Evolutionary conservation across 2,888 invertebrate species (phyloP).

Genomic region (Tethea ocularis): DNA sequence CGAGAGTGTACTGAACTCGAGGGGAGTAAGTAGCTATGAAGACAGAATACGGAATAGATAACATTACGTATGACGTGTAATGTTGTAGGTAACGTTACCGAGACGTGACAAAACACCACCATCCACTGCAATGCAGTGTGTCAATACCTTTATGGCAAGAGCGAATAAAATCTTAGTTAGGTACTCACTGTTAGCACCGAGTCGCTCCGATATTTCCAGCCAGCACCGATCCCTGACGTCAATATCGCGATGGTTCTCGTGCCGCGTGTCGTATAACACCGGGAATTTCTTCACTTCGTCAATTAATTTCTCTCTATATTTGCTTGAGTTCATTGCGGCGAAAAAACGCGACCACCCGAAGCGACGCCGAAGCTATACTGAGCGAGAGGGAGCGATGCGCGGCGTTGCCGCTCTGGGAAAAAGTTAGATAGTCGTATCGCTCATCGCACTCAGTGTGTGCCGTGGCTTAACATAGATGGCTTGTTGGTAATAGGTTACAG

Average conservation of each 20-base stretch:
- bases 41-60: too few relatives aligned
- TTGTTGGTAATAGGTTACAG: neutral
- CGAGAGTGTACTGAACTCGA: too few relatives aligned
- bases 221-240: slow-evolving; percentile 75
- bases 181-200: slow-evolving; percentile 69
- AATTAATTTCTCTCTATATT: slow-evolving; percentile 67
- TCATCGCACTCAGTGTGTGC: slow-evolving; percentile 60
- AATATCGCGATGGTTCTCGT: slow-evolving; percentile 73
- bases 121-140: neutral
- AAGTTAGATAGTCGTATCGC: slow-evolving; percentile 43
- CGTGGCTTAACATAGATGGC: slow-evolving; percentile 49
- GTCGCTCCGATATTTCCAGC: slow-evolving; percentile 69
- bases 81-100: too few relatives aligned
- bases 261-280: slow-evolving; percentile 72
- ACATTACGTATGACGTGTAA: too few relatives aligned
- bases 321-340: slow-evolving; percentile 46
- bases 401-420: slow-evolving; percentile 60
- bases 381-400: slow-evolving; percentile 61
- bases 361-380: slow-evolving; percentile 69
- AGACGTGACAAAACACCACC: too few relatives aligned
- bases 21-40: too few relatives aligned
- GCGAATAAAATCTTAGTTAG: neutral
- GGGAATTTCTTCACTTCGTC: slow-evolving; percentile 75
- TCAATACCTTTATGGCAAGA: neutral
- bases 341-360: slow-evolving; percentile 48